A percentile compares a stretch with the other conserved stretches of the same genome.
Evolutionary conservation across 2,797 vertebrate genomes (phyloP).

Genomic region (Myotis findleyi): DNA sequence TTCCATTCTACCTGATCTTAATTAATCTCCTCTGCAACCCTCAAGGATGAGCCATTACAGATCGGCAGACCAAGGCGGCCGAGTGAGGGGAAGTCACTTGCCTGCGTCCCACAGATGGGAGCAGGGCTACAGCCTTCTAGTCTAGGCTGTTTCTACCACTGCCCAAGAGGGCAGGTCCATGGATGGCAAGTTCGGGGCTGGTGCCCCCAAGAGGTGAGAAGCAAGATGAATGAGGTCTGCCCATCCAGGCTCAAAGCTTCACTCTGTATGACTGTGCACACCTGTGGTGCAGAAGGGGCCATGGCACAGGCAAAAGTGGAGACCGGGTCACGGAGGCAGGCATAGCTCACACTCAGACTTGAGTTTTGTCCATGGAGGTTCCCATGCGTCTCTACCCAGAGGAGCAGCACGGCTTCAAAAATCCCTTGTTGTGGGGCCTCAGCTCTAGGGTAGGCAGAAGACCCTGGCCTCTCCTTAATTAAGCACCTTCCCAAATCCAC

Average conservation of each 20-base stretch:
- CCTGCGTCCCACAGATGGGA: not conserved
- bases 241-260: not conserved
- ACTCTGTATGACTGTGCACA: not conserved
- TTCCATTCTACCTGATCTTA: slow-evolving; percentile 51
- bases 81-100: not conserved
- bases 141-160: not conserved
- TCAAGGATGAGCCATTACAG: not conserved
- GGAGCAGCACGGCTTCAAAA: not conserved
- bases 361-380: not conserved
- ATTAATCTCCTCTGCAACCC: not conserved
- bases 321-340: not conserved
- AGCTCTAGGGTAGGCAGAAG: not conserved
- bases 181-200: not conserved
- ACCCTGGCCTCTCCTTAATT: not conserved
- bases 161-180: not conserved
- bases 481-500: not conserved
- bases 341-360: not conserved
- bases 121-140: not conserved
- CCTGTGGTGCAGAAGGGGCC: not conserved
- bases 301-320: not conserved
- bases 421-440: not conserved
- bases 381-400: not conserved
- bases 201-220: not conserved
- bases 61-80: not conserved
- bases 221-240: not conserved